A percentile compares a stretch with the other conserved stretches of the same genome.
These are phyloP conservation scores for Lasioglossum albipes DNA, from an alignment of 1,140 invertebrate species.

Conservation along the genomic window DNA sequence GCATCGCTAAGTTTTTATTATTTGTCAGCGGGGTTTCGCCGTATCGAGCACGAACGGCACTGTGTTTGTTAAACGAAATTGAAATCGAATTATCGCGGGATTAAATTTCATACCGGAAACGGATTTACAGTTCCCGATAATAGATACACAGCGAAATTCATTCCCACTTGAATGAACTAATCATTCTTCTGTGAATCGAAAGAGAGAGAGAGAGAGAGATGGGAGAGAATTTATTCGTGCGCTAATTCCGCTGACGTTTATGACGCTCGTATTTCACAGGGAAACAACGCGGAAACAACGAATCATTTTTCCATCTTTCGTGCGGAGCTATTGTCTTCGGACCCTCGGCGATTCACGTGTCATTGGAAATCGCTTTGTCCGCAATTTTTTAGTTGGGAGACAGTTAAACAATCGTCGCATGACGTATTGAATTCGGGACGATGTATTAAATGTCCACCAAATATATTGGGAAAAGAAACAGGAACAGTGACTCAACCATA, in stretches of 20 bases:
- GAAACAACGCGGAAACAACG: background rate
- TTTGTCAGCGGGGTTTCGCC: background rate
- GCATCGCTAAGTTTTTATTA: no score
- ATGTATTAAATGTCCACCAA: no score
- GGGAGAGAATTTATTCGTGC: conserved; percentile 7
- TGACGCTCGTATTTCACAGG: conserved; percentile 2
- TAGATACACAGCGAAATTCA: conserved; percentile 6
- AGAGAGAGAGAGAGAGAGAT: background rate
- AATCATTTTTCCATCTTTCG: background rate
- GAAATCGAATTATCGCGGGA: conserved; percentile 6
- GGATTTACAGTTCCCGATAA: conserved; percentile 4
- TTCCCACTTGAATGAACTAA: background rate
- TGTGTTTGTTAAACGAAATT: background rate
- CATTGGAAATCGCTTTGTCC: no score
- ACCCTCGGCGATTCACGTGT: no score
- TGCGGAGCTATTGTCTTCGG: no score
- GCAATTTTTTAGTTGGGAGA: no score
- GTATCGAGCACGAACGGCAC: no score
- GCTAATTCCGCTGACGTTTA: conserved; percentile 2
- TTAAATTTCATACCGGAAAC: background rate
- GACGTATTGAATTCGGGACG: no score
- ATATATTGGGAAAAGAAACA: no score
- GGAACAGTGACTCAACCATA: no score
- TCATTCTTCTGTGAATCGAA: conserved; percentile 16
- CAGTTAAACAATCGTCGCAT: no score